Conservation (phyloP, 2,888 invertebrate genomes). For the Anthophora plumipes region DNA sequence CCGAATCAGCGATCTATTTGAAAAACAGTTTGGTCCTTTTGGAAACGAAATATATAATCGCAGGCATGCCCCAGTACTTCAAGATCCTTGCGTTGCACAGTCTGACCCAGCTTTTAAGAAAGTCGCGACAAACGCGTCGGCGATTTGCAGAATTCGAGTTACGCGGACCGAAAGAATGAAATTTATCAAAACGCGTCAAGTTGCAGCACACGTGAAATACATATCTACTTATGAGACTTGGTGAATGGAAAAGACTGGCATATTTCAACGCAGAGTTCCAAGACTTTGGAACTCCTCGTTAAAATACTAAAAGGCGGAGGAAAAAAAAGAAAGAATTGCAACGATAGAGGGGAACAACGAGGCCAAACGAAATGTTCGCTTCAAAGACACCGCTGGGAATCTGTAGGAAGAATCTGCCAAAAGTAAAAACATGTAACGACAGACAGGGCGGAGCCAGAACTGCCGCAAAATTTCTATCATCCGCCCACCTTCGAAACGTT, state of each 20-base stretch:
- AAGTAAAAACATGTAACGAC: not conserved
- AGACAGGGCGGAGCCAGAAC: constrained; percentile 50
- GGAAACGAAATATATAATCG: not conserved
- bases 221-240: not conserved
- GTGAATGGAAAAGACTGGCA: not conserved
- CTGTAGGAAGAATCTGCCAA: not conserved
- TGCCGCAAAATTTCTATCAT: constrained; percentile 18
- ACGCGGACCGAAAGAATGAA: not conserved
- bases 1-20: not conserved
- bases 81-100: not conserved
- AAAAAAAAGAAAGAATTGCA: not conserved
- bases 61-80: not conserved
- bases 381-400: not conserved
- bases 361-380: not conserved
- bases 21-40: not conserved
- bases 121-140: not conserved
- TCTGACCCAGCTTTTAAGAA: not conserved
- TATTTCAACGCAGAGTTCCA: not conserved
- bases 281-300: no score
- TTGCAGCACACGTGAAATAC: not conserved
- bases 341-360: not conserved
- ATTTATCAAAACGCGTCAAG: not conserved
- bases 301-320: no score
- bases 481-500: not conserved
- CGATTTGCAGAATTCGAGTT: not conserved